A percentile compares a stretch with the other conserved stretches of the same genome.
phyloP scores from a whole-genome alignment of 2,888 invertebrate species.

The Mythimna ferrago region DNA sequence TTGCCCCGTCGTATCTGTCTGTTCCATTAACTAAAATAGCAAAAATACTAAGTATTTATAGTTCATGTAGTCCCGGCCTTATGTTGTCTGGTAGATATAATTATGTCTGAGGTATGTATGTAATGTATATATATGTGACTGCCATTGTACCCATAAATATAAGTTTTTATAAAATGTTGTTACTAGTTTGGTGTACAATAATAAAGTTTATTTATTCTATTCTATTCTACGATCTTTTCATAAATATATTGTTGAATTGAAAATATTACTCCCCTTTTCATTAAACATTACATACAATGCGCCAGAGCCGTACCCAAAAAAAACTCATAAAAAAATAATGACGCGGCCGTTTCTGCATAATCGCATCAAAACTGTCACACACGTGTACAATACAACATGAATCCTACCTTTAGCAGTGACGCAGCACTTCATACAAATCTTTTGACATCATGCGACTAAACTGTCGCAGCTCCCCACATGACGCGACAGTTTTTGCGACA shows the following conservation, averaged over 20 bases:
- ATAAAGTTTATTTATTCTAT: too few relatives aligned
- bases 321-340: slow-evolving; percentile 63
- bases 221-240: too few relatives aligned
- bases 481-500: slow-evolving; percentile 70
- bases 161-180: too few relatives aligned
- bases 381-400: slow-evolving; percentile 59
- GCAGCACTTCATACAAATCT: slow-evolving; percentile 65
- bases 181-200: too few relatives aligned
- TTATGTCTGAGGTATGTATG: too few relatives aligned
- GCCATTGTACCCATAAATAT: too few relatives aligned
- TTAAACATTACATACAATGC: slow-evolving; percentile 8
- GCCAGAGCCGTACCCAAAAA: slow-evolving; percentile 6
- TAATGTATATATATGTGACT: too few relatives aligned
- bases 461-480: slow-evolving; percentile 73
- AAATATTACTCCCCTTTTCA: neutral
- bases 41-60: too few relatives aligned
- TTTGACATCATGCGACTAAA: slow-evolving; percentile 68
- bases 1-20: neutral
- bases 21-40: too few relatives aligned
- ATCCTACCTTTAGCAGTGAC: slow-evolving; percentile 59
- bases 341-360: slow-evolving; percentile 60
- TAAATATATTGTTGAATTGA: neutral
- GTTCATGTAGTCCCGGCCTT: too few relatives aligned
- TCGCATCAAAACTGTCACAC: slow-evolving; percentile 65
- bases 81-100: too few relatives aligned